Base-by-base conservation (phyloP, 2,888 invertebrate species). In the Sarcophaga caerulescens region DNA sequence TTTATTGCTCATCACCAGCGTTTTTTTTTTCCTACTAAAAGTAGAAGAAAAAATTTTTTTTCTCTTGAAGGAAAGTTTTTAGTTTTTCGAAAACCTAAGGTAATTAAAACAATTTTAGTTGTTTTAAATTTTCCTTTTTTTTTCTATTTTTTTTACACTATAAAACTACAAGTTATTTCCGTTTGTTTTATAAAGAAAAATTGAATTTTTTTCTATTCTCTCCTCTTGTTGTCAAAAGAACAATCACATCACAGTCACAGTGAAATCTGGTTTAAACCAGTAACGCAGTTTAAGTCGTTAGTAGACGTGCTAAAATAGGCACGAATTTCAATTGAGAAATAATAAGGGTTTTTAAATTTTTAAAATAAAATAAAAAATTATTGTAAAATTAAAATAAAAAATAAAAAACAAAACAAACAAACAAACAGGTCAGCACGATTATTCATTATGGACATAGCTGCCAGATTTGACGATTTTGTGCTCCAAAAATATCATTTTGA, bases 101-200 rank as follows among this genome's bases (percentile, higher is more conserved):
- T 78, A 86, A 84, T 86, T 86, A 86, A 86, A 81, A 69, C 74
- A 74, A 75, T 81, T 78, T 84, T 45, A 74, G 81, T 74, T 74
- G 23, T 80, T 57, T 81, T 57, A 44, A 47, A 60, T 60, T 60
- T 60, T 59, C 23, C 17, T 59, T 60, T 45, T 10, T 66, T 44
- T 73, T 12, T 44, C 5, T 35, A 35, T 10, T 21, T 65, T 45
- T 52, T 69, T 12, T 75, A 62, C 14, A 23, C 17, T 35, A 73
- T 44, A 66, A 73, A 80, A 66, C 73, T 68, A 25, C 59, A 77
- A 81, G 44, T 63, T 76, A 76, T 76, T 81, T 81, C 81, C 81
- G 75, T 57, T 81, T 14, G 59, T 65, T 65, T 21, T 62, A 21
- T 69, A 69, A 81, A 81, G 62, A 80, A 57, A 74, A 45, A 68